Evolutionary conservation across 2,113 vertebrate genomes (phyloP), one percentile per base, ranked within the genome.

Genomic region (Pipa parva): DNA sequence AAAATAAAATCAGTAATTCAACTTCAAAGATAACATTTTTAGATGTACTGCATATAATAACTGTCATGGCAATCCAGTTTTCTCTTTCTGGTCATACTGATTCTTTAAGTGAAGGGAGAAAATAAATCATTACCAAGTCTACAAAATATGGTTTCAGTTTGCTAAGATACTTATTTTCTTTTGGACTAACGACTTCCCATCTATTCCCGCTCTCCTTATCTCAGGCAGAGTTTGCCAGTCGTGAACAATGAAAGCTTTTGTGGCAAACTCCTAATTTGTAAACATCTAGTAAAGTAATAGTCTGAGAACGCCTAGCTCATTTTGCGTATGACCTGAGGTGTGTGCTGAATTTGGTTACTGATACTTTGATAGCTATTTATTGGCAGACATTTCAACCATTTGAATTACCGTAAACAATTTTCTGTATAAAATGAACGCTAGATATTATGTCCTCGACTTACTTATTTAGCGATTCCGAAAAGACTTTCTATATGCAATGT

Each of bases 271-370:
- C 18, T 70, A 61, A 70, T 70, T 70, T 70, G 66, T 70, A 70
- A 70, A 70, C 66, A 70, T 70, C 58, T 45, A 70, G 66, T 61
- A 70, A 70, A 70, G 29, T 52, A 70, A 70, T 70, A 70, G 66
- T 26, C 66, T 70, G 66, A 70, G 66, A 70, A 70, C 66, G 48
- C 49, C 42, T 45, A 70, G 66, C 66, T 70, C 66, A 27, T 54
- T 70, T 54, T 29, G 66, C 66, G 37, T 70, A 70, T 70, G 66
- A 70, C 66, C 66, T 31, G 66, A 70, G 66, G 66, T 70, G 66
- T 70, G 66, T 45, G 48, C 37, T 61, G 66, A 70, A 70, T 70
- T 52, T 70, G 58, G 66, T 70, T 49, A 70, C 49, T 70, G 66
- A 70, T 70, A 70, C 66, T 61, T 70, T 70, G 66, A 70, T 68